These are phyloP conservation scores for Itoplectis maculator DNA, from an alignment of 2,888 invertebrate species.

Conservation along the genomic window DNA sequence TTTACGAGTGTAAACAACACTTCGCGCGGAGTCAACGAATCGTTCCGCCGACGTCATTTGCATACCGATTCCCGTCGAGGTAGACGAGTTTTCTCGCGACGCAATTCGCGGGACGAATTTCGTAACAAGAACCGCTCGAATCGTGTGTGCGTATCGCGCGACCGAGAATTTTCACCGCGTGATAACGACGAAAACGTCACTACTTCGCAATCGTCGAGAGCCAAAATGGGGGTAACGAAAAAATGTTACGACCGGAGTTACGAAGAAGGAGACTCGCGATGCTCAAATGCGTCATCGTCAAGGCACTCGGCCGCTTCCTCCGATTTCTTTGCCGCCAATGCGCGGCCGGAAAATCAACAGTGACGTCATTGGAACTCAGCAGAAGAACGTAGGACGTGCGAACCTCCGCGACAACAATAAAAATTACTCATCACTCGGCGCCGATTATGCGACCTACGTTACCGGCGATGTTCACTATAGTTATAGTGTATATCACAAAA, in stretches of 20 bases:
- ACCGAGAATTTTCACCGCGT: too few relatives aligned
- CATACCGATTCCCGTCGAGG: background rate
- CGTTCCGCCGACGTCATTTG: background rate
- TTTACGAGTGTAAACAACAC: background rate
- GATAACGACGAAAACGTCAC: too few relatives aligned
- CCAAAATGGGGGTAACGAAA: too few relatives aligned
- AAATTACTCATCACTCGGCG: constrained; percentile 19
- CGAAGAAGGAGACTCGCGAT: constrained; percentile 1
- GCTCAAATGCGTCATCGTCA: background rate
- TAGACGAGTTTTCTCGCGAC: constrained; percentile 18
- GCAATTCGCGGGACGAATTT: background rate
- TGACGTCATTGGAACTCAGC: background rate
- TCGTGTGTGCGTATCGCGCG: too few relatives aligned
- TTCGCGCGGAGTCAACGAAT: constrained; percentile 3
- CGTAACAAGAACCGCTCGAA: constrained; percentile 5
- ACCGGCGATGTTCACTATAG: background rate
- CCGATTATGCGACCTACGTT: constrained; percentile 14
- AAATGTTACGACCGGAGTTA: too few relatives aligned
- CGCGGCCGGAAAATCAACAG: constrained; percentile 18
- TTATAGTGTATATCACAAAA: too few relatives aligned
- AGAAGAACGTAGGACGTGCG: background rate
- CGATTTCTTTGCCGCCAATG: background rate
- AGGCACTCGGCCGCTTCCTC: constrained; percentile 11
- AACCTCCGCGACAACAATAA: constrained; percentile 15
- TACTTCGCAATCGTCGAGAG: too few relatives aligned